These are phyloP conservation scores for Neosilurus hyrtlii DNA, from an alignment of 2,797 vertebrate genomes.

Conservation along the genomic window DNA sequence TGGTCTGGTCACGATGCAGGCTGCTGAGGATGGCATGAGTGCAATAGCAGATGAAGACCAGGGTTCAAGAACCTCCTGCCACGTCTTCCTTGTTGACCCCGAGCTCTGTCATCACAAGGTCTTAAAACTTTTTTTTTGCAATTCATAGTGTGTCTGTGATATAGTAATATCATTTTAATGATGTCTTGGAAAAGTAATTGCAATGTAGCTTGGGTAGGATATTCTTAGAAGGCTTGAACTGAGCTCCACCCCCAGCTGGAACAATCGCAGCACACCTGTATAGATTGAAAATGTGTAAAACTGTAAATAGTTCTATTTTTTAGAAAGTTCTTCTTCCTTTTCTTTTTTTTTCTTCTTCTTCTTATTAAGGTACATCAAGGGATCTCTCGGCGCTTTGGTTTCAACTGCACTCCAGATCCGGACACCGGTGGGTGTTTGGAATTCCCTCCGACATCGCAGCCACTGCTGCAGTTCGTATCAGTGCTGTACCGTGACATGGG, in stretches of 20 bases:
- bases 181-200: neutral
- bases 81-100: slow-evolving; percentile 96
- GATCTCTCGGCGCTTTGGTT: slow-evolving; percentile 85
- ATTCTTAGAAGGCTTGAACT: neutral
- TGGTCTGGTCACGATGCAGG: slow-evolving; percentile 95
- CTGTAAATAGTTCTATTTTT: neutral
- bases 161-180: neutral
- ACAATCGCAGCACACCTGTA: neutral
- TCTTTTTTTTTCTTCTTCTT: neutral
- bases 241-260: neutral
- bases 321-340: neutral
- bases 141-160: neutral
- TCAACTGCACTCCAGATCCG: slow-evolving; percentile 92
- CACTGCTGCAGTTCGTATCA: slow-evolving; percentile 93
- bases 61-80: slow-evolving; percentile 89
- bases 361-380: slow-evolving; percentile 76
- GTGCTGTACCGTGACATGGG: slow-evolving; percentile 97
- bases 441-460: slow-evolving; percentile 90
- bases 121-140: neutral
- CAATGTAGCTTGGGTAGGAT: neutral
- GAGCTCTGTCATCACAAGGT: slow-evolving; percentile 90
- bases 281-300: neutral
- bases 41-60: slow-evolving; percentile 77
- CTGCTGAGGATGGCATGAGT: slow-evolving; percentile 73
- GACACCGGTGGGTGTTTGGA: slow-evolving; percentile 93